Evolutionary conservation across 2,797 vertebrate species (phyloP).

Genomic region (Podarcis lilfordi): DNA sequence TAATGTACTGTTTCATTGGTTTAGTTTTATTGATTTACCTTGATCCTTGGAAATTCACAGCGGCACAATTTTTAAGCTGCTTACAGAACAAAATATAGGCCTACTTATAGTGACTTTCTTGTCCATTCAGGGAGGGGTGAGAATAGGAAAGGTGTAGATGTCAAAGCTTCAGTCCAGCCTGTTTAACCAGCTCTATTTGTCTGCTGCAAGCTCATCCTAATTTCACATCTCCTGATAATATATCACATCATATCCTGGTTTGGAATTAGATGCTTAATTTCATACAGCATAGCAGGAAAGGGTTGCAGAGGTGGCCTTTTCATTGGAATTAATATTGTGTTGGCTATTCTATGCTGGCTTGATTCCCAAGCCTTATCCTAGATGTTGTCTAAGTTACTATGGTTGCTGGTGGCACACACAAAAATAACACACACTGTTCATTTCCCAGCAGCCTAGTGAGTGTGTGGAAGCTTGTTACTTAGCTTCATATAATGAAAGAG

Average conservation of each 20-base stretch:
- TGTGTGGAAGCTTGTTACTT: not conserved
- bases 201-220: not conserved
- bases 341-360: not conserved
- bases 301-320: not conserved
- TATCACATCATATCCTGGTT: not conserved
- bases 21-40: conserved; percentile 7
- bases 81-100: conserved; percentile 18
- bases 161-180: not conserved
- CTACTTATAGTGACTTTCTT: not conserved
- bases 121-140: not conserved
- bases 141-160: not conserved
- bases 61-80: not conserved
- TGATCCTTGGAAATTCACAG: conserved; percentile 22
- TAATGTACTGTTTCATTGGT: not conserved
- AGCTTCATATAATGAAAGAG: not conserved
- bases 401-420: not conserved
- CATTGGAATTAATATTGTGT: not conserved
- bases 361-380: not conserved
- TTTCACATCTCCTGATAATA: not conserved
- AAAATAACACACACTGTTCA: not conserved
- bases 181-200: not conserved
- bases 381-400: not conserved
- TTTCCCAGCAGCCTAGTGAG: not conserved
- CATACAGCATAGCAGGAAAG: not conserved
- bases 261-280: not conserved